These are phyloP conservation scores for Darevskia nairensis DNA, from an alignment of 2,797 vertebrate species.

Conservation along the genomic window DNA sequence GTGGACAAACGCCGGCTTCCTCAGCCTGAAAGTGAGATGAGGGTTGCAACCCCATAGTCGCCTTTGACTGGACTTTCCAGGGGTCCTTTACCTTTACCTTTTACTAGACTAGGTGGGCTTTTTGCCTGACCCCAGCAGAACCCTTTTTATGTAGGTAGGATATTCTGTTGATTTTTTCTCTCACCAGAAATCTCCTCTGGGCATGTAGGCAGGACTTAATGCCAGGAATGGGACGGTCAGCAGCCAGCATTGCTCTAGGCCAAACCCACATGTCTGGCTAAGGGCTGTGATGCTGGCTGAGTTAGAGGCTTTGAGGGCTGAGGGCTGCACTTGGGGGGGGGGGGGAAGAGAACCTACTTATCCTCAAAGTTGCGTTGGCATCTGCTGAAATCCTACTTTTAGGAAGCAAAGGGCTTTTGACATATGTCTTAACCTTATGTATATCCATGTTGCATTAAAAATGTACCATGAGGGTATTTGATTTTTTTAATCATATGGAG, in stretches of 20 bases:
- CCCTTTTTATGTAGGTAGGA: too few species aligned
- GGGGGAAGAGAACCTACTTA: background rate
- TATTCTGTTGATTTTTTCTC: background rate
- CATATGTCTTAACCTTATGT: background rate
- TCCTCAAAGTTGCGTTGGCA: background rate
- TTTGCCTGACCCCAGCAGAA: too few species aligned
- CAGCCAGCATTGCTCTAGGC: background rate
- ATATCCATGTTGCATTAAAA: background rate
- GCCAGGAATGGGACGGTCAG: conserved; percentile 5
- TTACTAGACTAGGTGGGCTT: too few species aligned
- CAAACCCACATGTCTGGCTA: conserved; percentile 16
- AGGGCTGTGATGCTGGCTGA: background rate
- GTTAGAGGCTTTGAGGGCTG: conserved; percentile 26
- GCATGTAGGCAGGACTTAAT: background rate
- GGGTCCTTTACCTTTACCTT: too few species aligned
- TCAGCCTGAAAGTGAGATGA: too few species aligned
- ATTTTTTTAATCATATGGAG: background rate
- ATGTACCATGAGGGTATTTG: background rate
- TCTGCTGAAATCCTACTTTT: background rate
- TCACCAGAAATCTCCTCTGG: background rate
- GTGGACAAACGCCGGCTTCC: too few species aligned
- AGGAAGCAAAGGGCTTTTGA: background rate
- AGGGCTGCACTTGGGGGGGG: background rate
- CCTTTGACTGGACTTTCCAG: too few species aligned
- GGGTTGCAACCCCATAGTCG: too few species aligned